phyloP scores from a whole-genome alignment of 2,113 vertebrate species.

The Panthera tigris region DNA sequence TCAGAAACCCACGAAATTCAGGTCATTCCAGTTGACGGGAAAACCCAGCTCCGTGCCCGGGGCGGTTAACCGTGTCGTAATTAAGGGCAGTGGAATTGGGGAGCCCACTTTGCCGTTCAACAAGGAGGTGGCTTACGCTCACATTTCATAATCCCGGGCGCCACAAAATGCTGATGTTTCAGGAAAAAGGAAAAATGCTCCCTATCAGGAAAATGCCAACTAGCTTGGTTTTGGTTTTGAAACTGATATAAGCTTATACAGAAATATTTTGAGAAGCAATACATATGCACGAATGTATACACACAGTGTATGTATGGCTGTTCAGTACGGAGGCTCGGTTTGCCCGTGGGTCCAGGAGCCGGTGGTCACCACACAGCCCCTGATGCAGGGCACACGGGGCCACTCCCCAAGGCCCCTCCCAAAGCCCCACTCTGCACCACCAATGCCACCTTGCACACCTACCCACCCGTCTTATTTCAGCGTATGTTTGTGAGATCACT shows the following conservation, averaged over 20 bases:
- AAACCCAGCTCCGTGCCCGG: background rate
- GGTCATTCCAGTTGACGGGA: accelerated
- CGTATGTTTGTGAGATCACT: background rate
- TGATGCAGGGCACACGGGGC: accelerated
- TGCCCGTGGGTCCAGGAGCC: accelerated
- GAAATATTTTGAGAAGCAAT: background rate
- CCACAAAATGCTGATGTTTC: accelerated
- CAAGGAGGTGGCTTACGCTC: accelerated
- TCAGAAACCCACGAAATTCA: accelerated
- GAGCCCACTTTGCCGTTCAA: accelerated
- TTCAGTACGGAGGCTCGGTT: accelerated
- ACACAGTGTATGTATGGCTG: accelerated
- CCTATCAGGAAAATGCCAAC: accelerated
- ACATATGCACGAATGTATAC: accelerated
- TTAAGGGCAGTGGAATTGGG: background rate
- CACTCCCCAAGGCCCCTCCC: accelerated
- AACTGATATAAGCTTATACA: accelerated
- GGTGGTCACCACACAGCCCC: accelerated
- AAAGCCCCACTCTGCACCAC: accelerated
- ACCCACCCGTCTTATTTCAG: too few species aligned
- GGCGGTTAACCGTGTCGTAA: accelerated
- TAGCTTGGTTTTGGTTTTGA: background rate
- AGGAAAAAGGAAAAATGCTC: background rate
- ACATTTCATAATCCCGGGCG: accelerated
- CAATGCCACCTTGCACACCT: accelerated